phyloP scores from a whole-genome alignment of 2,888 invertebrate species.

The Thumatha senex region DNA sequence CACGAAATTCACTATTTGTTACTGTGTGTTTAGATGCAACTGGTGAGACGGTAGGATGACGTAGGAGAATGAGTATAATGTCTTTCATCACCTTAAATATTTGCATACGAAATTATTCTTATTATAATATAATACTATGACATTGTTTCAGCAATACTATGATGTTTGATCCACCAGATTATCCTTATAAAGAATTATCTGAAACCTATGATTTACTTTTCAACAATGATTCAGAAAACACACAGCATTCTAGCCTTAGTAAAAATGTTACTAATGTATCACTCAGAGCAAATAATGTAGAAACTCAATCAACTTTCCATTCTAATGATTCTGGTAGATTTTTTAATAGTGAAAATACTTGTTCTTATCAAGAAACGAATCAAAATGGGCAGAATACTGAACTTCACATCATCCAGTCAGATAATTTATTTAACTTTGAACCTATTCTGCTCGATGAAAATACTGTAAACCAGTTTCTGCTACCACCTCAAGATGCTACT shows the following conservation, averaged over 20 bases:
- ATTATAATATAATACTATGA: no score
- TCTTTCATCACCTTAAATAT: no score
- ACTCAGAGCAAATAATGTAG: conserved; percentile 43
- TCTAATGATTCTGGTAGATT: conserved; percentile 60
- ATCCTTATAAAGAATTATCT: conserved; percentile 68
- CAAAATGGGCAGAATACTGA: conserved; percentile 43
- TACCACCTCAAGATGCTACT: conserved; percentile 58
- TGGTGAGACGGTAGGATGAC: no score
- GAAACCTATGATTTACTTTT: conserved; percentile 68
- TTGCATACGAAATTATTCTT: no score
- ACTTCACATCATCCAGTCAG: conserved; percentile 55
- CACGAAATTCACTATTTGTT: no score
- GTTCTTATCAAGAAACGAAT: conserved; percentile 35
- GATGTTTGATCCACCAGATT: conserved; percentile 80
- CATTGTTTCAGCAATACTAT: conserved; percentile 44
- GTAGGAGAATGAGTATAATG: no score
- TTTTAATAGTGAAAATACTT: conserved; percentile 54
- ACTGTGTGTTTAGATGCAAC: no score
- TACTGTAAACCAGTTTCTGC: conserved; percentile 72
- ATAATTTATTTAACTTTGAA: conserved; percentile 63
- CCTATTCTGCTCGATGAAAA: conserved; percentile 71
- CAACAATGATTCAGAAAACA: conserved; percentile 40
- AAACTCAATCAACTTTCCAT: conserved; percentile 56
- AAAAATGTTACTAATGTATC: conserved; percentile 23
- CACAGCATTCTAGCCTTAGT: conserved; percentile 15